Percentiles rank a stretch among this genome's conserved stretches.
Conservation (phyloP, 2,113 vertebrate species). For the Sebastes fasciatus region DNA sequence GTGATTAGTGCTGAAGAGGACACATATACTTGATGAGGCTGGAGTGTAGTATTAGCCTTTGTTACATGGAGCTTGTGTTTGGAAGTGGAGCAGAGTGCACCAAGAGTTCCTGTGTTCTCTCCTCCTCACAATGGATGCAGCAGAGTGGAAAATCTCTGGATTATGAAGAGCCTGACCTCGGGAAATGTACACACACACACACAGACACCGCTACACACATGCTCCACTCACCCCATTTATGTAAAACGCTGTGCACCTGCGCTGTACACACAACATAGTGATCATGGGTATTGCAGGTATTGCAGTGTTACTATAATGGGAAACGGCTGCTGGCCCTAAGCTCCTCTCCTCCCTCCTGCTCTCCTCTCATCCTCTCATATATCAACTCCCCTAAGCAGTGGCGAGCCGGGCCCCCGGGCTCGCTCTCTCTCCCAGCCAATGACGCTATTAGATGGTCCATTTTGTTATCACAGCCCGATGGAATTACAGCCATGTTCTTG, state of each 20-base stretch:
- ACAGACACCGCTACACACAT: slow-evolving; percentile 8
- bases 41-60: slow-evolving; percentile 65
- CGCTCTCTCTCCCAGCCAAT: slow-evolving; percentile 57
- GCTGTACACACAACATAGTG: slow-evolving; percentile 41
- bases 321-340: slow-evolving; percentile 64
- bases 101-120: slow-evolving; percentile 61
- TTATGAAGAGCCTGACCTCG: slow-evolving; percentile 64
- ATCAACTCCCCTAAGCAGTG: slow-evolving; percentile 73
- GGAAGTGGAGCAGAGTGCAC: slow-evolving; percentile 62
- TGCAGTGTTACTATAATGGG: slow-evolving; percentile 70
- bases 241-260: slow-evolving; percentile 60
- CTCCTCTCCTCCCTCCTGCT: slow-evolving; percentile 59
- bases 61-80: slow-evolving; percentile 57
- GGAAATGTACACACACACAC: slow-evolving; percentile 24
- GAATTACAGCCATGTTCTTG: slow-evolving; percentile 56
- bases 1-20: slow-evolving; percentile 75
- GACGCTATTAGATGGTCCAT: slow-evolving; percentile 63
- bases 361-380: slow-evolving; percentile 71
- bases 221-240: slow-evolving; percentile 57
- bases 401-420: slow-evolving; percentile 58
- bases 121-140: slow-evolving; percentile 69
- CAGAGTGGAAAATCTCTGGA: slow-evolving; percentile 75
- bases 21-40: slow-evolving; percentile 68
- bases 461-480: slow-evolving; percentile 64
- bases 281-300: slow-evolving; percentile 56